A percentile compares a stretch with the other conserved stretches of the same genome.
Evolutionary conservation across 2,113 vertebrate species (phyloP).

Genomic region (Macaca fascicularis): DNA sequence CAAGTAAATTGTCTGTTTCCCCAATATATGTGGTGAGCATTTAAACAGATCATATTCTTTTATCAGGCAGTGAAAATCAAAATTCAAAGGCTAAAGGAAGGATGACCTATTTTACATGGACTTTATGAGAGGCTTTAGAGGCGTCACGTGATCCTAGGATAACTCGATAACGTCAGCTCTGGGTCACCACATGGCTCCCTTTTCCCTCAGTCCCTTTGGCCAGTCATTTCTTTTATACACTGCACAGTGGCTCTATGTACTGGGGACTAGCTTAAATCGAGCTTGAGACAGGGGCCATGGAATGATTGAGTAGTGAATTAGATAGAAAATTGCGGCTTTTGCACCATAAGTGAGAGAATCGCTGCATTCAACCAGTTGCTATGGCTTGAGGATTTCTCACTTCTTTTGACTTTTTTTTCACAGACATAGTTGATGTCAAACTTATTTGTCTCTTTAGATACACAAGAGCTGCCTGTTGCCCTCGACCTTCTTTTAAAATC

Average conservation of each 20-base stretch:
- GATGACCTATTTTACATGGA: constrained; percentile 74
- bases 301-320: constrained; percentile 83
- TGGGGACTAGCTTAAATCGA: constrained; percentile 81
- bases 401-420: constrained; percentile 71
- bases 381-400: constrained; percentile 60
- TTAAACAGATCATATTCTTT: constrained; percentile 71
- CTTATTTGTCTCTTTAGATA: constrained; percentile 78
- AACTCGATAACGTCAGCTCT: constrained; percentile 8
- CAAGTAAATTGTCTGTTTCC: constrained; percentile 71
- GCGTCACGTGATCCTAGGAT: constrained; percentile 57
- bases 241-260: constrained; percentile 70
- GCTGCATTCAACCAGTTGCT: constrained; percentile 68
- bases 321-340: constrained; percentile 82
- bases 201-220: constrained; percentile 36
- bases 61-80: background rate
- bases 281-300: constrained; percentile 76
- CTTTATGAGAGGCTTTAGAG: background rate
- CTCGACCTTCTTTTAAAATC: constrained; percentile 53
- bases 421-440: constrained; percentile 76
- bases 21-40: constrained; percentile 70
- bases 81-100: constrained; percentile 68
- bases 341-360: constrained; percentile 73
- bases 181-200: background rate
- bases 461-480: constrained; percentile 42
- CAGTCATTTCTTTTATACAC: constrained; percentile 63